Evolutionary conservation across 2,797 vertebrate species (phyloP), one percentile per base, ranked within the genome.

Genomic region (Melanotaenia nigrans): DNA sequence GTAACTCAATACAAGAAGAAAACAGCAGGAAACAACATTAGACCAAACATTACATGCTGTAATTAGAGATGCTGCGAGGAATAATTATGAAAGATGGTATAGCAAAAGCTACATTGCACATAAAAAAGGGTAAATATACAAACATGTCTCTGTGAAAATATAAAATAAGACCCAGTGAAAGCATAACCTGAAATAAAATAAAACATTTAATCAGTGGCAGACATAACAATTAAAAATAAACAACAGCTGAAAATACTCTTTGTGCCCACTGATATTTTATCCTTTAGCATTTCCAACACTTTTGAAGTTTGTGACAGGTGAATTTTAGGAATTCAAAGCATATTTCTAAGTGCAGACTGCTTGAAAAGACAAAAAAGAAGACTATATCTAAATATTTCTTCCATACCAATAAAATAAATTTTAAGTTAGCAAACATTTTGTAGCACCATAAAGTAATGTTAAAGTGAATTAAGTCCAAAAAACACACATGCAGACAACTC

Each of bases 1-100:
- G 55, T 81, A 87, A 86, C 68, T 83, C 78, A 81, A 82, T 73
- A 83, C 66, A 75, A 75, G 76, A 81, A 81, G 51, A 85, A 83
- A 89, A 84, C 74, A 85, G 82, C 85, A 81, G 83, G 80, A 84
- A 69, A 65, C 84, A 78, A 70, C 78, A 65, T 84, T 62, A 83
- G 80, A 57, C 64, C 80, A 78, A 87, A 76, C 33, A 76, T 65
- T 75, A 82, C 84, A 87, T 61, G 79, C 79, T 91, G 77, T 91
- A 92, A 92, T 93, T 92, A 89, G 88, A 70, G 73, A 73, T 38
- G 71, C 56, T 71, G 81, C 32, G 78, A 75, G 66, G 76, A 90
- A 92, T 92, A 92, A 92, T 92, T 89, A 90, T 75, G 51, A 83
- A 84, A 73, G 62, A 78, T 68, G 60, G 86, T 71, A 81, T 74